Conservation (phyloP, 2,113 vertebrate genomes). For the Argyrosomus japonicus region DNA sequence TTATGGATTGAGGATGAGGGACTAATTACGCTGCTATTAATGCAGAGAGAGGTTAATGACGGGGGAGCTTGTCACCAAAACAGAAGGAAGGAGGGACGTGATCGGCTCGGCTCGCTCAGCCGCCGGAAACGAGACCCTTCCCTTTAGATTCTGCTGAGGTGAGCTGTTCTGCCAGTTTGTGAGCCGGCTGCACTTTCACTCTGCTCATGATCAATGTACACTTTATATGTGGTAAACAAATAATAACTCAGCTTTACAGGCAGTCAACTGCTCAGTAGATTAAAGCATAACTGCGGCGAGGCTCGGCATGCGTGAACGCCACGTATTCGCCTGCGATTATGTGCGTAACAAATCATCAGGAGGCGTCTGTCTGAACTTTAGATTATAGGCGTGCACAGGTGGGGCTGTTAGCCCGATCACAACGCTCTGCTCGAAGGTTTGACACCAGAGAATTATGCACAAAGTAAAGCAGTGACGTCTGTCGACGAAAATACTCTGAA, state of each 20-base stretch:
- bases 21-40: constrained; percentile 75
- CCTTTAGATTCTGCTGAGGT: constrained; percentile 53
- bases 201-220: constrained; percentile 58
- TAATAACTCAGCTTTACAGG: constrained; percentile 68
- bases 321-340: constrained; percentile 40
- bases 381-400: constrained; percentile 41
- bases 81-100: constrained; percentile 33
- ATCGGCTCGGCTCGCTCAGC: not conserved
- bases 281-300: constrained; percentile 37
- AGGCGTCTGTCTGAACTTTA: constrained; percentile 34
- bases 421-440: not conserved
- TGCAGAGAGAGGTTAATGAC: constrained; percentile 73
- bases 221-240: constrained; percentile 66
- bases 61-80: constrained; percentile 57
- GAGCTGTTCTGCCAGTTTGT: constrained; percentile 51
- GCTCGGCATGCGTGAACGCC: not conserved
- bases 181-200: constrained; percentile 40
- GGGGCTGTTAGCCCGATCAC: constrained; percentile 28
- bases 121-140: not conserved
- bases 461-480: not conserved
- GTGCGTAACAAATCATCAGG: constrained; percentile 42
- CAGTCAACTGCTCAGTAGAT: constrained; percentile 30
- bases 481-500: not conserved
- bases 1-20: constrained; percentile 74
- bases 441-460: not conserved